Base-by-base conservation (phyloP, 2,113 vertebrate genomes). In the Eira barbara region DNA sequence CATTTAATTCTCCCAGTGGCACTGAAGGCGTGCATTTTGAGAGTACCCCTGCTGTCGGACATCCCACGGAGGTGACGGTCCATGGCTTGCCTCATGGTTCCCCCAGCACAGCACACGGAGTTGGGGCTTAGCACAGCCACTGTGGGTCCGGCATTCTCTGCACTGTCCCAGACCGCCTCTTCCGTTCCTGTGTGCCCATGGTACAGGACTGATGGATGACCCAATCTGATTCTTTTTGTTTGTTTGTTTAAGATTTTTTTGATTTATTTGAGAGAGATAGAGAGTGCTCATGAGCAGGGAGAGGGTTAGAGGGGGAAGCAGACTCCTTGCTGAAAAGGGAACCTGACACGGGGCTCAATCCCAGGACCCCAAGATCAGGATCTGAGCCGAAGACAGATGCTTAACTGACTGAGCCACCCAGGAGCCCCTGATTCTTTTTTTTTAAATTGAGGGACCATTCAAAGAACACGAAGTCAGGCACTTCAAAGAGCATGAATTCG, bases 11-110 rank as follows among this genome's bases (percentile, higher is more conserved):
- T 96, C 59, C 23, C 17, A 15, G 0, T 13, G 7, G 25, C 74
- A 25, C 61, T 27, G 83, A 42, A 57, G 29, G 49, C 36, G 0
- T 23, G 21, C 17, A 6, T 34, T 31, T 0, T 2, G 74, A 3
- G 49, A 10, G 0, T 12, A 7, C 39, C 29, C n/a, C 5, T 25
- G 39, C 0, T 3, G 9, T 13, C 4, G 36, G 36, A 14, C 57
- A 14, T 94, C 65, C 79, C 31, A 34, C 0, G 7, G 92, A 94
- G 87, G 83, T 39, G 59, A 79, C 67, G 23, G 47, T 91, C 78
- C 3, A 0, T n/a, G 82, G 29, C 47, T 96, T 34, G 67, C 47
- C 86, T 31, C 10, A 18, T 76, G 94, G 63, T 69, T 89, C 84
- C 90, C 90, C n/a, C 49, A 47, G 61, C 49, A 20, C 21, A 25